Conservation (phyloP, 2,797 vertebrate genomes). For the Hyperoplus immaculatus region DNA sequence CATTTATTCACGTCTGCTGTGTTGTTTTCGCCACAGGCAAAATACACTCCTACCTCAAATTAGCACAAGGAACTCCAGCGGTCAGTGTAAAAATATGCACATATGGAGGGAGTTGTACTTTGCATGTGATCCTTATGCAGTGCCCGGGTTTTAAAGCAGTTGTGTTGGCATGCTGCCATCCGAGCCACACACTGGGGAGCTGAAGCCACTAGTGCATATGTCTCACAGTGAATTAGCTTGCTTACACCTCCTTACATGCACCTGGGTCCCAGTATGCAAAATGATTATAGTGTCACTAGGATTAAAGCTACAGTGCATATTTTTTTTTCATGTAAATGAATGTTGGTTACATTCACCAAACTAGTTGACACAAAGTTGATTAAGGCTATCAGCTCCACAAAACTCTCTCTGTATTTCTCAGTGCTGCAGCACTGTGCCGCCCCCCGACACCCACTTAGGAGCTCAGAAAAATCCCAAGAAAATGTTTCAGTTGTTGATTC, state of each 20-base stretch:
- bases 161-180: slow-evolving; percentile 55
- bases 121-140: slow-evolving; percentile 37
- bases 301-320: too few species aligned
- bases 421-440: too few species aligned
- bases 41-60: slow-evolving; percentile 48
- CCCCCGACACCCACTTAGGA: too few species aligned
- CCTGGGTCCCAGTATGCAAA: slow-evolving; percentile 23
- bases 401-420: too few species aligned
- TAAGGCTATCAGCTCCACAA: too few species aligned
- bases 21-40: slow-evolving; percentile 57
- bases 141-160: slow-evolving; percentile 40
- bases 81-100: slow-evolving; percentile 36
- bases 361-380: too few species aligned
- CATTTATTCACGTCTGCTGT: slow-evolving; percentile 59
- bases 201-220: slow-evolving; percentile 48
- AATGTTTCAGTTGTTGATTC: too few species aligned
- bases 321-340: too few species aligned
- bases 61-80: slow-evolving; percentile 55
- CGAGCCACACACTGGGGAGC: slow-evolving; percentile 41
- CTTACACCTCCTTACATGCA: slow-evolving; percentile 47
- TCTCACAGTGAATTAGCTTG: slow-evolving; percentile 40
- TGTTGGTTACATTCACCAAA: too few species aligned
- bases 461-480: too few species aligned
- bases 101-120: slow-evolving; percentile 25
- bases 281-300: too few species aligned